phyloP scores from a whole-genome alignment of 2,797 vertebrate genomes.

The Lemur catta region DNA sequence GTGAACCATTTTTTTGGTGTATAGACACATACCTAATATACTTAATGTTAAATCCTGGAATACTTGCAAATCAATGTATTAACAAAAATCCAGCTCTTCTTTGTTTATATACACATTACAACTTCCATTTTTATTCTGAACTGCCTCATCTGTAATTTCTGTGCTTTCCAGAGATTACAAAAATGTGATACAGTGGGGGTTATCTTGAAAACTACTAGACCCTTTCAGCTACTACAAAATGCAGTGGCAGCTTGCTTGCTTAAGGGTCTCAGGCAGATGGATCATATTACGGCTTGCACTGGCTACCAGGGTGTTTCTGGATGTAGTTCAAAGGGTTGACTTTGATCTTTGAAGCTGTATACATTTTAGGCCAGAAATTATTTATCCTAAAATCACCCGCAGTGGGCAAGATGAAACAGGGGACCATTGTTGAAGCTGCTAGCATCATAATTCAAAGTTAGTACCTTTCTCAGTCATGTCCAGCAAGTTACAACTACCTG shows the following conservation, averaged over 20 bases:
- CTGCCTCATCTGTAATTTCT: not conserved
- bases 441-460: slow-evolving; percentile 42
- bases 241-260: not conserved
- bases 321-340: slow-evolving; percentile 59
- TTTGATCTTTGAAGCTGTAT: slow-evolving; percentile 73
- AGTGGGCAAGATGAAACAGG: slow-evolving; percentile 61
- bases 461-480: not conserved
- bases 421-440: slow-evolving; percentile 1
- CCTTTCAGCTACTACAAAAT: not conserved
- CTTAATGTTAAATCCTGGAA: not conserved
- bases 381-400: slow-evolving; percentile 69
- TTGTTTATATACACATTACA: not conserved
- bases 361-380: slow-evolving; percentile 71
- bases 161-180: not conserved
- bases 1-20: not conserved
- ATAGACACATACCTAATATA: not conserved
- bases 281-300: slow-evolving; percentile 39
- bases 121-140: not conserved
- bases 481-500: not conserved
- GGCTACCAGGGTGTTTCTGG: slow-evolving; percentile 71
- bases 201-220: not conserved
- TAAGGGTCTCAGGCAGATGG: slow-evolving; percentile 61
- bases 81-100: not conserved
- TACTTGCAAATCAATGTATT: not conserved
- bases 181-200: not conserved